Evolutionary conservation across 2,888 invertebrate species (phyloP).

Genomic region (Neria commutata): DNA sequence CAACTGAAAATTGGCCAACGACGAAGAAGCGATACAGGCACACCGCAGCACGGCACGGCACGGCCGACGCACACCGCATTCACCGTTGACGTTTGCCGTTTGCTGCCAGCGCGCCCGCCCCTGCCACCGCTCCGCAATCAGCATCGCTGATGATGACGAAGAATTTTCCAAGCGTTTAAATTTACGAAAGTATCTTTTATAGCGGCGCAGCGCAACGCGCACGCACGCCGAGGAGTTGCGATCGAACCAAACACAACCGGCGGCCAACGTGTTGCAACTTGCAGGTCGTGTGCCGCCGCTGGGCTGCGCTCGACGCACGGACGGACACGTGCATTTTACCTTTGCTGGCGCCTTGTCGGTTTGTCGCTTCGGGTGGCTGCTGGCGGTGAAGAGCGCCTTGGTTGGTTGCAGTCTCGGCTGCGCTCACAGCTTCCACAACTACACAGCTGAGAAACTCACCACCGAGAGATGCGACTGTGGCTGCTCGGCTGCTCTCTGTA

Average conservation of each 20-base stretch:
- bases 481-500: neutral
- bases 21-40: neutral
- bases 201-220: slow-evolving; percentile 16
- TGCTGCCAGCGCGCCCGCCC: neutral
- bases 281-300: neutral
- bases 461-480: too few relatives aligned
- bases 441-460: neutral
- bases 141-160: slow-evolving; percentile 26
- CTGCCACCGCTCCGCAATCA: slow-evolving; percentile 11
- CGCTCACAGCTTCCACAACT: neutral
- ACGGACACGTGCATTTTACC: slow-evolving; percentile 30
- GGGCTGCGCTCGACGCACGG: neutral
- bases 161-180: slow-evolving; percentile 2
- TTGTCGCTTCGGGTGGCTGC: slow-evolving; percentile 20
- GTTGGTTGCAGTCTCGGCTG: slow-evolving; percentile 8
- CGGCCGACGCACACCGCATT: neutral
- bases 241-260: slow-evolving; percentile 1
- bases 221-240: slow-evolving; percentile 23
- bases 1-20: slow-evolving; percentile 48
- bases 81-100: neutral
- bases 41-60: neutral
- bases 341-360: slow-evolving; percentile 12
- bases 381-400: slow-evolving; percentile 12
- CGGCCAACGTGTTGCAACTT: neutral
- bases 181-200: neutral